Evolutionary conservation across 2,797 vertebrate genomes (phyloP).

Genomic region (Channa striata): DNA sequence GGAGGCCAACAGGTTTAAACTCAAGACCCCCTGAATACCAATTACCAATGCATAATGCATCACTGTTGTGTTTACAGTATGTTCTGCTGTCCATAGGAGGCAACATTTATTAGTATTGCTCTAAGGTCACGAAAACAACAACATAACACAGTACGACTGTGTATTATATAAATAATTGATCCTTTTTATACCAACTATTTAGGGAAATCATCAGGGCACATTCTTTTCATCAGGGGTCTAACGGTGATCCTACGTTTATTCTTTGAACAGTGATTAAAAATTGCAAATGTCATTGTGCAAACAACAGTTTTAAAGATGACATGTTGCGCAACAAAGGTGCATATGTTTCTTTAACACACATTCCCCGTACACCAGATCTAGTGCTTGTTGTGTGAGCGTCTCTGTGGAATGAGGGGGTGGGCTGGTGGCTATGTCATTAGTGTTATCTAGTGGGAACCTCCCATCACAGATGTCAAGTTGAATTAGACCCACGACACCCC

Average conservation of each 20-base stretch:
- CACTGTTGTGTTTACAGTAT: no score
- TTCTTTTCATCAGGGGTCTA: neutral
- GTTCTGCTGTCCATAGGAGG: no score
- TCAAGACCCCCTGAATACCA: neutral
- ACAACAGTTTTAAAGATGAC: neutral
- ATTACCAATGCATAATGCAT: neutral
- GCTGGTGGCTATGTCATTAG: constrained; percentile 42
- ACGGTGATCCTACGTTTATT: neutral
- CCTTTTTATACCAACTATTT: neutral
- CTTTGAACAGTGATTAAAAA: neutral
- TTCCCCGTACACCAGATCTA: neutral
- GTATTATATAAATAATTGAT: neutral
- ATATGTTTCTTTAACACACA: neutral
- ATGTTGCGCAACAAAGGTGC: neutral
- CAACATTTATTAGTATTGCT: no score
- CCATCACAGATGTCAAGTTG: constrained; percentile 66
- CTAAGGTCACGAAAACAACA: no score
- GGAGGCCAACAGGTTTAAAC: constrained; percentile 21
- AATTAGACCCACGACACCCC: constrained; percentile 52
- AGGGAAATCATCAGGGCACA: neutral
- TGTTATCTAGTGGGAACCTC: constrained; percentile 52
- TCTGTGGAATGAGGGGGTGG: constrained; percentile 15
- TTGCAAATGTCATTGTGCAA: neutral
- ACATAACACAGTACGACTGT: no score
- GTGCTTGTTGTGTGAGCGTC: constrained; percentile 14